Evolutionary conservation across 2,888 invertebrate species (phyloP), one percentile per base, ranked within the genome.

Genomic region (Oxyscelio sp.): DNA sequence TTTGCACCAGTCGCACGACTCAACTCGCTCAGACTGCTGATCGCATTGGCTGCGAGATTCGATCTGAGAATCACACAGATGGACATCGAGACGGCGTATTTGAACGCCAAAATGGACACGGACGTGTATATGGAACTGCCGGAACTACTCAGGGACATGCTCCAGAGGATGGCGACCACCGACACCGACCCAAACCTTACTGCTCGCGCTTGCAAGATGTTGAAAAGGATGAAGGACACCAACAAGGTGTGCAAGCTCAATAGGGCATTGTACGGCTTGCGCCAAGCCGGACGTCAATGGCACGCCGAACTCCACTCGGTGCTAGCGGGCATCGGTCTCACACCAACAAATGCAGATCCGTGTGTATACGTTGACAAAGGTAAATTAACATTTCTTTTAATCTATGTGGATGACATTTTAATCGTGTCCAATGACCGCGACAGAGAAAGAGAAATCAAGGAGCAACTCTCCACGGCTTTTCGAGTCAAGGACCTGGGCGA

Each of bases 201-300:
- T 19, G 9, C 8, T 9, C 11, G 38, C 4, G 38, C 17, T 21
- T 8, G 21, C 8, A 40, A 40, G 13, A 19, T 22, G 34, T 11
- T 34, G 11, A 34, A 34, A 11, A 34, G 9, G 34, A 34, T 34
- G 34, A 2, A 11, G 4, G 34, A 11, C 17, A 58, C 15, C 17
- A 50, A 86, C 21, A 83, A 80, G 45, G 88, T 88, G 1, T 89
- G 87, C 63, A 52, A 58, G 17, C 21, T 87, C 15, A 84, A 87
- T 34, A 88, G 84, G 48, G 70, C 87, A 0, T 34, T 89, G 13
- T 89, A 89, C 54, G 88, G 88, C 13, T 71, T 88, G 21, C 66
- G 80, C 17, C 87, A 88, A 59, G 77, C 88, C 1, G 85, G 87
- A 15, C 59, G 85, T 58, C 79, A 81, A 27, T 88, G 89, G 85